Evolutionary conservation across 2,888 invertebrate genomes (phyloP), one percentile per base, ranked within the genome.

Genomic region (Yponomeuta cagnagella): DNA sequence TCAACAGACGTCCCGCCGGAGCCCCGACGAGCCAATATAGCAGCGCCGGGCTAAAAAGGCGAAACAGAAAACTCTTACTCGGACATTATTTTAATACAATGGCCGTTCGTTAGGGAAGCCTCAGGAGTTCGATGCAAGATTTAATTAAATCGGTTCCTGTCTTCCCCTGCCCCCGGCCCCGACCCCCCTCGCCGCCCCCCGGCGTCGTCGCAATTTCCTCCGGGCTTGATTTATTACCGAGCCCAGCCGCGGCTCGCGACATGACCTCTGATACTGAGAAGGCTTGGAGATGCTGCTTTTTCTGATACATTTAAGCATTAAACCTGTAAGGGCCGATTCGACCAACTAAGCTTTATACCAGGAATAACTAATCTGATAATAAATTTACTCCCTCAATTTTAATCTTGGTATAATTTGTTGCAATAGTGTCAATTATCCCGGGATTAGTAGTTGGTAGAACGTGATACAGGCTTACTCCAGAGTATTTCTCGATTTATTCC

Each of bases 91-190:
- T 87, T 89, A 91, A 88, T 88, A 92, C 92, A 92, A 92, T 91
- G 85, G 90, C 79, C 87, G 88, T 91, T 91, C 91, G 90, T 92
- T 91, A 91, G 90, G 84, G 86, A 82, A 84, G 89, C 90, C 90
- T 90, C 90, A 89, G 90, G 88, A 92, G 91, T 93, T 93, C 93
- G 92, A 93, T 92, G 93, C 91, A 93, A 93, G 93, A 93, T 93
- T 93, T 93, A 93, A 93, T 93, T 93, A 93, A 93, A 93, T 93
- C 89, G 87, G 87, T 88, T 82, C 79, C 79, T 65, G 63, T 65
- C 75, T 76, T 72, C 75, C 73, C 70, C 68, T 48, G 37, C 71
- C 63, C 69, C 71, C 48, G 70, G 69, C 30, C 70, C 43, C 37
- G 58, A 52, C 71, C 67, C 71, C 73, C 65, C 71, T 73, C 31